Evolutionary conservation across 2,888 invertebrate species (phyloP), one percentile per base, ranked within the genome.

Genomic region (Parelbella ahira): DNA sequence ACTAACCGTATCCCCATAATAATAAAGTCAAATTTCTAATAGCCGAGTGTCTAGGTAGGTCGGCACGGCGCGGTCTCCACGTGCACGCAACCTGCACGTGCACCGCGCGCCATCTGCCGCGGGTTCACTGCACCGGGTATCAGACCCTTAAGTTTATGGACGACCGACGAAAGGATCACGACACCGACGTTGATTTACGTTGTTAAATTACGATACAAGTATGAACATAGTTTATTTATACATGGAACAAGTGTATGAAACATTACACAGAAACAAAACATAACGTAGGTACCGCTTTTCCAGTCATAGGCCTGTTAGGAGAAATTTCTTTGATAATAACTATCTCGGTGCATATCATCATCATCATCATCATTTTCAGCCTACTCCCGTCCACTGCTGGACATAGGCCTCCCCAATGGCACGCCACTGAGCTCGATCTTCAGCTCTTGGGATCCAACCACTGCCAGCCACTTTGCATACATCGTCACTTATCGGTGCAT

Each of bases 71-170:
- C 9, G 9, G 28, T 29, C 34, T 54, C 45, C 61, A 68, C 64
- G 64, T 68, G 70, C 41, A 30, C 51, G 54, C 56, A 52, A 44
- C 44, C 46, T 65, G 61, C 72, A 72, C 72, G 70, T 70, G 71
- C 58, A 52, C 10, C 15, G 54, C 58, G 53, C 58, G 50, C 54
- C 65, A 73, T 72, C 73, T 73, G 73, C 60, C 53, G 54, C 48
- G 63, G 56, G 73, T 70, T 73, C 73, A 73, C 58, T 71, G 73
- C 63, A 65, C 71, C 53, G 45, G 12, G 33, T 47, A 49, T 54
- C 60, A 61, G 63, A 58, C 56, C 58, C 61, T 61, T 56, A 50
- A 57, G 54, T 50, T 50, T 39, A 32, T 11, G 28, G 23, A 38
- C 25, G 15, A n/a, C 9, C 7, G 28, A 28, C 7, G 20, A 27